Conservation (phyloP, 2,888 invertebrate species). For the Thalpophila matura region DNA sequence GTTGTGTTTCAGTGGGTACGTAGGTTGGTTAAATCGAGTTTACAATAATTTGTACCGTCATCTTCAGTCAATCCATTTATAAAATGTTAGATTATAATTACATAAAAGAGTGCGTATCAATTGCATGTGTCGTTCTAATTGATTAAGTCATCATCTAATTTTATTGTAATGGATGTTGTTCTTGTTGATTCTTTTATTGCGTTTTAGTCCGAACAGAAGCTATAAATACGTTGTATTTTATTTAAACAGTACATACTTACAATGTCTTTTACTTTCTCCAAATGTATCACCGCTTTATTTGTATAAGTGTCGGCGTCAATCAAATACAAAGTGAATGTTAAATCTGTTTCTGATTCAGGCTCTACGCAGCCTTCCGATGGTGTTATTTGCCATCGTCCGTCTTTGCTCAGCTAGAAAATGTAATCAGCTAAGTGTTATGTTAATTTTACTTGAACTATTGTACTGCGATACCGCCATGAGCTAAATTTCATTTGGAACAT, state of each 20-base stretch:
- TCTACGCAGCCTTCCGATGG: constrained; percentile 80
- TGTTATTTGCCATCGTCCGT: constrained; percentile 81
- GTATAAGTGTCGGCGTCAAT: constrained; percentile 82
- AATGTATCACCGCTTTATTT: constrained; percentile 83
- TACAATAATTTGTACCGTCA: not conserved
- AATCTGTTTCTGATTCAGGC: constrained; percentile 81
- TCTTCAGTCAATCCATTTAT: not conserved
- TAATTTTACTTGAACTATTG: not conserved
- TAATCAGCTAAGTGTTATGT: not conserved
- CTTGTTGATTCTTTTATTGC: not conserved
- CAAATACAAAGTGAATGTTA: constrained; percentile 77
- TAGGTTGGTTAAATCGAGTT: not conserved
- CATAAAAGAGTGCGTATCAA: not conserved
- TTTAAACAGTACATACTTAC: constrained; percentile 69
- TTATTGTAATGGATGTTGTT: not conserved
- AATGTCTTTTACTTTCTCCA: constrained; percentile 86
- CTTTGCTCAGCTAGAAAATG: constrained; percentile 78
- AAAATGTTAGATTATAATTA: not conserved
- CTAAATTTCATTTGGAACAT: no score
- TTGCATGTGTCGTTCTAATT: not conserved
- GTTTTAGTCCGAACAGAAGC: not conserved
- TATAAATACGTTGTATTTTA: not conserved
- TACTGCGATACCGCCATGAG: no score
- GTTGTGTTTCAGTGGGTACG: not conserved
- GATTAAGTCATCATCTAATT: constrained; percentile 1